Base-by-base conservation (phyloP, 2,888 invertebrate genomes). In the Xestia ashworthii region DNA sequence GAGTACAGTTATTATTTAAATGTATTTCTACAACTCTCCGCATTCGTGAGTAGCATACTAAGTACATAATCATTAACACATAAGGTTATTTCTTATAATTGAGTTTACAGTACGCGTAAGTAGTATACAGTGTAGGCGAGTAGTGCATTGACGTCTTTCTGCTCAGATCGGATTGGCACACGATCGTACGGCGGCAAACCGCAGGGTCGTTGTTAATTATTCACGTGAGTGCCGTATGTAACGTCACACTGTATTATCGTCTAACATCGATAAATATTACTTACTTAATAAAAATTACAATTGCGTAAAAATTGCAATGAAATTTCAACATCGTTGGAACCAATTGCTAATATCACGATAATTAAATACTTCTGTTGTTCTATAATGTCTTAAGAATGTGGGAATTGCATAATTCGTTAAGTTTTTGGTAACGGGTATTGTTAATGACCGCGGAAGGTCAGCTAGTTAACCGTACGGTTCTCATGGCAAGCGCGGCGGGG, bases 361-460 rank as follows among this genome's bases (percentile, higher is more conserved):
- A 84, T 88, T 82, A 80, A 79, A 76, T 74, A 78, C 64, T 73
- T 75, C 46, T 80, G 66, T 72, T 86, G 71, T 80, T 79, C 76
- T 85, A 74, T 73, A 72, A 79, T 81, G 77, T 79, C 74, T 68
- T 64, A 81, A 84, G 74, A 86, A 88, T 89, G 84, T 82, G 71
- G 74, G 78, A 82, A 80, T 87, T 83, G 76, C 85, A 88, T 89
- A 83, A 87, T 85, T 87, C 67, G 83, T 89, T 83, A 81, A 78
- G 55, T 84, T 84, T 89, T 88, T 78, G 77, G 80, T 87, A 89
- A 82, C 86, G 79, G 77, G 78, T 78, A 86, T 88, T 87, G 88
- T 87, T 87, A 82, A 84, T 87, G 87, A 85, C 87, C 79, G 80
- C 70, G 60, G 89, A 90, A 91, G 89, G 90, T 87, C 88, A 73